Base-by-base conservation (phyloP, 2,797 vertebrate genomes). In the Leptodactylus fallax region DNA sequence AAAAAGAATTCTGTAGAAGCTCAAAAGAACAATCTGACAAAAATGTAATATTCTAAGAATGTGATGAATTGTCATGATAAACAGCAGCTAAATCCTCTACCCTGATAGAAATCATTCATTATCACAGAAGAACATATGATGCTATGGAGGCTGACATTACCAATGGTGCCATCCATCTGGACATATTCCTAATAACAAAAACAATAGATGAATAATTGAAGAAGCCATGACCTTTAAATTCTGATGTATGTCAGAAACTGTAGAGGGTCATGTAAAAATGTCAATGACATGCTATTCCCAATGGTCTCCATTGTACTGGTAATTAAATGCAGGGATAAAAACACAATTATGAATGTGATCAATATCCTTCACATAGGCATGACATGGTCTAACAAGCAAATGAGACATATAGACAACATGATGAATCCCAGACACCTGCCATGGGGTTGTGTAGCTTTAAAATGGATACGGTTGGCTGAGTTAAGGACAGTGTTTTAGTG, bases 291-390 rank as follows among this genome's bases (percentile, higher is more conserved):
- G 25, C 16, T 85, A 74, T 88, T 81, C 65, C 65, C 87, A 25
- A 36, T 71, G 84, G 51, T 21, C 71, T 78, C 60, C 60, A 61
- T 47, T 72, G 58, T 69, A 47, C 69, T 45, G 49, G 69, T 89
- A 82, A 86, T 89, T 86, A 81, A 82, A 89, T 83, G 51, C 60
- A 71, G 19, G 61, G 71, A 86, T 86, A 89, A 83, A 89, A 65
- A 79, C 76, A 76, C 79, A 81, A 86, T 89, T 88, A 85, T 89
- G 53, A 85, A 85, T 81, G 8, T 77, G 79, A 80, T 85, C 87
- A 81, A 86, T 69, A 77, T 83, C 21, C 71, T 65, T 61, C 60
- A 85, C 53, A 85, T 85, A 47, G 74, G 10, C 49, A 85, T 58
- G 79, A 21, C 14, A 36, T 45, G 79, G 27, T 56, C 21, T 86